These are phyloP conservation scores for Eciton burchellii DNA, from an alignment of 1,140 invertebrate species.

Conservation along the genomic window DNA sequence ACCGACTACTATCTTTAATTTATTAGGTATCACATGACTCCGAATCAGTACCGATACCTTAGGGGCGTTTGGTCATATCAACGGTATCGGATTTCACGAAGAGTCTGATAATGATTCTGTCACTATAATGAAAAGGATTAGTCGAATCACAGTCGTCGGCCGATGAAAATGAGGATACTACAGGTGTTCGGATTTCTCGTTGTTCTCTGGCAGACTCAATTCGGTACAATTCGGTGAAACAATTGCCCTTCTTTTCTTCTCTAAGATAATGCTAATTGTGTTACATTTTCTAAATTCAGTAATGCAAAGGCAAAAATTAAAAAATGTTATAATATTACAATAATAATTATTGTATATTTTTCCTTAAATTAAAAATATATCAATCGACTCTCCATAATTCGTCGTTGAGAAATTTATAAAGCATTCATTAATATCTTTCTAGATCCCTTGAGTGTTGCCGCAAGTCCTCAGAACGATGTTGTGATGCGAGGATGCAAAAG, in stretches of 20 bases:
- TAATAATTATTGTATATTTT: too few relatives aligned
- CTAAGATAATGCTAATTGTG: conserved; percentile 7
- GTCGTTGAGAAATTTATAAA: neutral
- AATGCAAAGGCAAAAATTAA: neutral
- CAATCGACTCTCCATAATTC: neutral
- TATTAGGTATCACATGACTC: neutral
- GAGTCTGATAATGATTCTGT: conserved; percentile 53
- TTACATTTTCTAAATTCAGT: neutral
- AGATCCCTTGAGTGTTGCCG: conserved; percentile 77
- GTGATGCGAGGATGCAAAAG: conserved; percentile 72
- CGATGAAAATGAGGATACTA: conserved; percentile 62
- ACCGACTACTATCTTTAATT: neutral
- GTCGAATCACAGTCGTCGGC: conserved; percentile 58
- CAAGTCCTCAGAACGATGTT: neutral
- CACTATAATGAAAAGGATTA: conserved; percentile 50
- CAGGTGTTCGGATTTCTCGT: conserved; percentile 45
- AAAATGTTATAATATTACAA: neutral
- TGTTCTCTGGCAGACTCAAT: conserved; percentile 7
- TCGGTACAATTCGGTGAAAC: conserved; percentile 52
- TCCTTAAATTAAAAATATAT: neutral
- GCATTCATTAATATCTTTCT: neutral
- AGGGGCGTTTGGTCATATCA: conserved; percentile 68
- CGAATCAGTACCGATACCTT: conserved; percentile 13
- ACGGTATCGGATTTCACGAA: conserved; percentile 64
- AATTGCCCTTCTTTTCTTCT: neutral